Evolutionary conservation across 2,113 vertebrate species (phyloP), one percentile per base, ranked within the genome.

Genomic region (Plectropomus leopardus): DNA sequence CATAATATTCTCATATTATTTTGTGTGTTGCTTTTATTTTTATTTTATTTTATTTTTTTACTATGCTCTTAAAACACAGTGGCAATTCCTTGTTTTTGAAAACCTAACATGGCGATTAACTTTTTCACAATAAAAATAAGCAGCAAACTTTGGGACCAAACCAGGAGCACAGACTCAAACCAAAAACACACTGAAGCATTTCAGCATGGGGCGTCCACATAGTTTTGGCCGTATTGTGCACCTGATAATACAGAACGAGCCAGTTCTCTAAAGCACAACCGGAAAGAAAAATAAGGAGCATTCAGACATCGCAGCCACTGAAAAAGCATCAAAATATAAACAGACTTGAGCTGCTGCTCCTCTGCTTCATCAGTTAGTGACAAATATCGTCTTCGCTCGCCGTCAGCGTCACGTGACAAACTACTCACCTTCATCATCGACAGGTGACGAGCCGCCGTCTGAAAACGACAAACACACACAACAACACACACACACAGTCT

Each of bases 341-440:
- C 2, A n/a, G 2, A 55, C 1, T 24, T 1, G 1, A 23, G 48
- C 65, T 42, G 50, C 50, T 19, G 32, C 21, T 66, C 64, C 24
- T 57, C 17, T 45, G 8, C 34, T 6, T 53, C 1, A 54, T 40
- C 21, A 68, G 21, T 17, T 9, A 32, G 2, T 32, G 1, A 2
- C 5, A 50, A 19, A 28, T 19, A 24, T 32, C 26, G 13, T 14
- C 2, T 3, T 59, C 16, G 15, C 10, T 26, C 24, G 4, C 6
- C 4, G 6, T 24, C 19, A 21, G 24, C 1, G 10, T 10, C 48
- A 42, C 10, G 3, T 14, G 40, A 24, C 21, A 19, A 42, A 34
- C n/a, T 1, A 51, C 66, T 8, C 21, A 84, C 82, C 70, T 50
- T 58, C 54, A 14, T 68, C 63, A 15, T 55, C 9, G 17, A 17